Base-by-base conservation (phyloP, 2,113 vertebrate genomes). In the Eulacestoma nigropectus region DNA sequence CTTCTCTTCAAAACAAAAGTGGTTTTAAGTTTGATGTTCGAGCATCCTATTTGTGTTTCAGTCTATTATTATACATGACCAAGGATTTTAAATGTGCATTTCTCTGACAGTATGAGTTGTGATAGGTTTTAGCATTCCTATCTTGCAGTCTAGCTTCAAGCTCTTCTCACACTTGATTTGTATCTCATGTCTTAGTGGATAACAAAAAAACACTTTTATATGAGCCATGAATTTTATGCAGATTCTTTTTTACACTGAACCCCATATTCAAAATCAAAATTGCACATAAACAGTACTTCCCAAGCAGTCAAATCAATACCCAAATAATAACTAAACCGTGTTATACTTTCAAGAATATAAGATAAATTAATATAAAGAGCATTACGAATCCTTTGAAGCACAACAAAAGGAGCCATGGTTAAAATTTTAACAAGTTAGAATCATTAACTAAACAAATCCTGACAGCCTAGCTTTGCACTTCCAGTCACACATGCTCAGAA, bases 361-460 rank as follows among this genome's bases (percentile, higher is more conserved):
- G 95, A 94, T 39, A 97, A 95, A 97, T 97, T 95, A 95, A 88
- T 97, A 95, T 95, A 96, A 96, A 90, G 77, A 93, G 83, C 63
- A 64, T 95, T 96, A 95, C 0, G 8, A 96, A 89, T 47, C 59
- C 89, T 98, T 98, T 98, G 94, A 97, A 98, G 96, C 94, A 87
- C 89, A 97, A 96, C 93, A 91, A 96, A 97, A 97, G 92, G 72
- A 97, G 84, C 35, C 59, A 75, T 69, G 75, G 96, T 98, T 98
- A 98, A 98, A 98, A 96, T 98, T 98, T 97, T 98, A 97, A 94
- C 96, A 97, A 96, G 89, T 97, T 96, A 74, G 75, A 96, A 78
- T 97, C 96, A 97, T 98, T 98, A 98, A 64, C 96, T 98, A 97
- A 98, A 98, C 95, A 98, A 96, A 97, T 94, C 63, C 95, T 96